Base-by-base conservation (phyloP, 2,113 vertebrate genomes). In the Oreochromis spilurus region DNA sequence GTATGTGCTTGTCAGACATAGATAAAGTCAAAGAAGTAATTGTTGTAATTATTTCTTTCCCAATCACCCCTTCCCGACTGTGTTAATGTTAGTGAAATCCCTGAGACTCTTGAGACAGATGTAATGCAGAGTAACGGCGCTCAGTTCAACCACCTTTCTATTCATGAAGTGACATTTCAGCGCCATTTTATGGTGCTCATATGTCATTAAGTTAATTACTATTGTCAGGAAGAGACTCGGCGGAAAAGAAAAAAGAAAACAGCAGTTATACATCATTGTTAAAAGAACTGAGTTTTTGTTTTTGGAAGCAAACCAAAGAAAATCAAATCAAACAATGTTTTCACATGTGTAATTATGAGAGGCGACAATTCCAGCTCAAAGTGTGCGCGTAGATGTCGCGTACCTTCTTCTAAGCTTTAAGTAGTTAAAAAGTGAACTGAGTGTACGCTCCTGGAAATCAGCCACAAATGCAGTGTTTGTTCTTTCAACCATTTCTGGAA, bases 41-140 rank as follows among this genome's bases (percentile, higher is more conserved):
- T 93, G 91, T 89, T 93, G 85, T 93, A 94, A 95, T 95, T 94
- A 92, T 89, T 90, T 89, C 50, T 79, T 92, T 89, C 88, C 85
- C 34, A 12, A 83, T 81, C 82, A 84, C 29, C 38, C 67, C n/a
- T 83, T 60, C 6, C 90, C 84, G 26, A 72, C 86, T 85, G 67
- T 60, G 62, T 50, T 72, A 21, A 31, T 19, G 26, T 53, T 36
- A 21, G 81, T 11, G 62, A 81, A 81, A 84, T 79, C 34, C 24
- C 54, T 4, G 19, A 26, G 58, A 10, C 31, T 84, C 40, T 38
- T 2, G 9, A 62, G 78, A 81, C 21, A 38, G 79, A 81, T 83
- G 29, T 45, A 87, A 70, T 19, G 19, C 40, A 8, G 53, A 50
- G 34, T 13, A 38, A 82, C n/a, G n/a, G 75, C 5, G 13, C n/a